Evolutionary conservation across 92 coral and sea anemone genomes (phyloP).

Genomic region (Paramuricea clavata): DNA sequence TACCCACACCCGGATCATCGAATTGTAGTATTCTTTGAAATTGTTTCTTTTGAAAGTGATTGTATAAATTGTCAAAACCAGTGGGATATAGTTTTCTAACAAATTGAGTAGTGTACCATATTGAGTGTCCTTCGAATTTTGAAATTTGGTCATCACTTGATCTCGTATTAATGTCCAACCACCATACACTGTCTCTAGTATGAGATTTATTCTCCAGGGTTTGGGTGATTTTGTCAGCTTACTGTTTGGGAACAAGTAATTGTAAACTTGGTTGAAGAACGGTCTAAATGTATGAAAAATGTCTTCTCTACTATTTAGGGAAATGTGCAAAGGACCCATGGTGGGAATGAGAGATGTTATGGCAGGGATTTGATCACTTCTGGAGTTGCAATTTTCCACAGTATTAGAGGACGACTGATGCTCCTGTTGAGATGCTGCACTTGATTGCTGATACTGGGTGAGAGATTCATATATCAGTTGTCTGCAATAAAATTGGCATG

Average conservation of each 20-base stretch:
- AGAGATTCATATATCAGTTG: conserved; percentile 52
- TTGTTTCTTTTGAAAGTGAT: conserved; percentile 55
- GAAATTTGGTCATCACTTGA: background rate
- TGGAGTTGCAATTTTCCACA: background rate
- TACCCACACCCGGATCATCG: conserved; percentile 54
- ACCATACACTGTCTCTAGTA: conserved; percentile 49
- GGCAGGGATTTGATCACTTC: background rate
- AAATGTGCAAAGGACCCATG: conserved; percentile 53
- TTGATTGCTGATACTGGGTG: background rate
- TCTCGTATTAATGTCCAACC: conserved; percentile 53
- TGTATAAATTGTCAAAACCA: conserved; percentile 35
- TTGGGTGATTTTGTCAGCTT: conserved; percentile 10
- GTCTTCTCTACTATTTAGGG: background rate
- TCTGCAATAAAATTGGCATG: conserved; percentile 67
- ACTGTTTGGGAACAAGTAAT: conserved; percentile 21
- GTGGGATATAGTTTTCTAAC: conserved; percentile 22
- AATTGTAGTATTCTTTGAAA: conserved; percentile 42
- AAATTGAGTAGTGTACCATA: conserved; percentile 25
- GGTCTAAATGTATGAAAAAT: conserved; percentile 19
- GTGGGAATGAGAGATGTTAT: conserved; percentile 29
- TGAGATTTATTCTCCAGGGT: conserved; percentile 25
- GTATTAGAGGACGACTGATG: background rate
- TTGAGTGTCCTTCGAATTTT: conserved; percentile 11
- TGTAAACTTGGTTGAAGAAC: conserved; percentile 49
- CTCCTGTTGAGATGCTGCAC: too few relatives aligned